Percentiles rank a stretch among this genome's conserved stretches.
These are phyloP conservation scores for Mormyrops boulengeri DNA, from an alignment of 2,797 vertebrate genomes.

Conservation along the genomic window DNA sequence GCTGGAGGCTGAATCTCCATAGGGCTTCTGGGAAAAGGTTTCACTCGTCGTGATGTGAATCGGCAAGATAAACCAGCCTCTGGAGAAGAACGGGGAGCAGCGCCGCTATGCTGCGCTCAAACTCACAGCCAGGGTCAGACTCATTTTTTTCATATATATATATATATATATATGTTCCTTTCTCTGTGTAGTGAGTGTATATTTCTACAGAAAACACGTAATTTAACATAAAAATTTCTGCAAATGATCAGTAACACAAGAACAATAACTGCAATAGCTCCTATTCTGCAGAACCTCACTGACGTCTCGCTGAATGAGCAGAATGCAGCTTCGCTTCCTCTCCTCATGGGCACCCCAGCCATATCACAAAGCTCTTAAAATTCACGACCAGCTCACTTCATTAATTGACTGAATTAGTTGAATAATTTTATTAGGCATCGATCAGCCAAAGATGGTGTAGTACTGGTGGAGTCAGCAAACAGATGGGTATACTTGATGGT, in stretches of 20 bases:
- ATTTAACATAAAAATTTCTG: not conserved
- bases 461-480: not conserved
- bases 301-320: not conserved
- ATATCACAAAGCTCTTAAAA: not conserved
- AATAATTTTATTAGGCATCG: not conserved
- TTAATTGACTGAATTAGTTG: not conserved
- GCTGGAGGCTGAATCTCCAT: not conserved
- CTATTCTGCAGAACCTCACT: not conserved
- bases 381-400: not conserved
- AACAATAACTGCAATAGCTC: not conserved
- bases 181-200: not conserved
- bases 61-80: not conserved
- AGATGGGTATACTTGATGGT: not conserved
- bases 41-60: not conserved
- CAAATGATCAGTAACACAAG: not conserved
- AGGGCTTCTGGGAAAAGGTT: not conserved
- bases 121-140: not conserved
- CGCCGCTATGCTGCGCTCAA: not conserved
- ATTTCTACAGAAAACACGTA: not conserved
- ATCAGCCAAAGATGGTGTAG: not conserved
- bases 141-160: not conserved
- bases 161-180: not conserved
- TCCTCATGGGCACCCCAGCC: not conserved
- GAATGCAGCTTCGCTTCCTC: not conserved
- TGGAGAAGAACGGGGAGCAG: too few relatives aligned